phyloP scores from a whole-genome alignment of 2,113 vertebrate genomes.

The Notarius lentiginosus region DNA sequence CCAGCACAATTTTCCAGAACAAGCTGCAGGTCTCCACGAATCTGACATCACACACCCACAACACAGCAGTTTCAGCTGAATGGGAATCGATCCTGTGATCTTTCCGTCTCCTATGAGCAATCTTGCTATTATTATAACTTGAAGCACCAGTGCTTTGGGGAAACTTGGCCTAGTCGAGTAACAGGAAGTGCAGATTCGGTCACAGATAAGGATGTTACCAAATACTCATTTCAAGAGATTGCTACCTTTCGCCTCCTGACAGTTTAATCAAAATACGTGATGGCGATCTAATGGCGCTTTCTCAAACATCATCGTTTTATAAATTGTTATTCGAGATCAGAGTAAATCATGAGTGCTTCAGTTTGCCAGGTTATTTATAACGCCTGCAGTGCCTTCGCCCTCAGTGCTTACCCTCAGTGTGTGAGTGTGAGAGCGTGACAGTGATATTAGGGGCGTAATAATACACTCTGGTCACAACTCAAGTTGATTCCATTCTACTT shows the following conservation, averaged over 20 bases:
- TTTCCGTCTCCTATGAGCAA: constrained; percentile 3
- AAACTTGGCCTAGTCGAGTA: background rate
- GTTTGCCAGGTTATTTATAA: background rate
- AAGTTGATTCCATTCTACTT: background rate
- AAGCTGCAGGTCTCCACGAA: background rate
- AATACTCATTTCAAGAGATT: background rate
- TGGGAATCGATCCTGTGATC: background rate
- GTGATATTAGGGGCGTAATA: background rate
- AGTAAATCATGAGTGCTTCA: background rate
- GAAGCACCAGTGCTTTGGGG: background rate
- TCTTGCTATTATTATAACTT: background rate
- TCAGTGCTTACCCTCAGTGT: background rate
- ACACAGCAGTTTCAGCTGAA: background rate
- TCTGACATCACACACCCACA: constrained; percentile 10
- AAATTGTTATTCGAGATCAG: background rate
- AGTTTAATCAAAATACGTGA: background rate
- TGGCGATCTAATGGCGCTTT: background rate
- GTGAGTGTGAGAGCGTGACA: background rate
- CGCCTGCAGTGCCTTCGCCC: background rate
- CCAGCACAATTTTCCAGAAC: background rate
- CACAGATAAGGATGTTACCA: background rate
- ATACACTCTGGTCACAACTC: background rate
- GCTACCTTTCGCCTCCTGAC: background rate
- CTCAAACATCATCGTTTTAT: background rate
- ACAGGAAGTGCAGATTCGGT: constrained; percentile 8